Percentiles rank a stretch among this genome's conserved stretches.
These are phyloP conservation scores for Erynnis tages DNA, from an alignment of 2,888 invertebrate genomes.

Conservation along the genomic window DNA sequence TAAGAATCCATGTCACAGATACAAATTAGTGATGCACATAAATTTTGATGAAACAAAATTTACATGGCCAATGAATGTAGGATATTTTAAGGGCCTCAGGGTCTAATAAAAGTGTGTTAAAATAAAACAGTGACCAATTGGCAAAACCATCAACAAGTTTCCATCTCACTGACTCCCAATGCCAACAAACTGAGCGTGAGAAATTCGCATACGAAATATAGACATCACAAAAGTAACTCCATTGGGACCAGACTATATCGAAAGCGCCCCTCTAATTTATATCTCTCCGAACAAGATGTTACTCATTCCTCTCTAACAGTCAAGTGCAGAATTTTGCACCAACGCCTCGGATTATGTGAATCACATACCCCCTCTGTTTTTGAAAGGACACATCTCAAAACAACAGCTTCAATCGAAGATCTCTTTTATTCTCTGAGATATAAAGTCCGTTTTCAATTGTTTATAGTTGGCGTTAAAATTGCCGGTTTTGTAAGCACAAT, in stretches of 20 bases:
- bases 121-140: conserved; percentile 8
- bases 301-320: conserved; percentile 57
- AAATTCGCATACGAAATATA: conserved; percentile 39
- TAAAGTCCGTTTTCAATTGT: not conserved
- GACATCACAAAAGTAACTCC: conserved; percentile 34
- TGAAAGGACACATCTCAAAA: conserved; percentile 33
- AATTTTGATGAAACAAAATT: too few species aligned
- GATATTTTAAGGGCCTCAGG: too few species aligned
- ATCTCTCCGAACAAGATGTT: conserved; percentile 66
- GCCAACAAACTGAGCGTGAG: conserved; percentile 58
- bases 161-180: conserved; percentile 47
- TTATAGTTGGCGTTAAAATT: not conserved
- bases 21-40: too few species aligned
- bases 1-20: too few species aligned
- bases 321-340: conserved; percentile 75
- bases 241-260: conserved; percentile 33
- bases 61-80: too few species aligned
- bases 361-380: conserved; percentile 54
- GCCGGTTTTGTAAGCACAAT: not conserved
- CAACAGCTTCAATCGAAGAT: not conserved
- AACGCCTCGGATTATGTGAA: conserved; percentile 73
- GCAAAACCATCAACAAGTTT: conserved; percentile 40
- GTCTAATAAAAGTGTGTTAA: too few species aligned
- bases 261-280: conserved; percentile 44
- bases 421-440: not conserved